A percentile compares a stretch with the other conserved stretches of the same genome.
phyloP scores from a whole-genome alignment of 2,797 vertebrate genomes.

The Paedocypris micromegethes region DNA sequence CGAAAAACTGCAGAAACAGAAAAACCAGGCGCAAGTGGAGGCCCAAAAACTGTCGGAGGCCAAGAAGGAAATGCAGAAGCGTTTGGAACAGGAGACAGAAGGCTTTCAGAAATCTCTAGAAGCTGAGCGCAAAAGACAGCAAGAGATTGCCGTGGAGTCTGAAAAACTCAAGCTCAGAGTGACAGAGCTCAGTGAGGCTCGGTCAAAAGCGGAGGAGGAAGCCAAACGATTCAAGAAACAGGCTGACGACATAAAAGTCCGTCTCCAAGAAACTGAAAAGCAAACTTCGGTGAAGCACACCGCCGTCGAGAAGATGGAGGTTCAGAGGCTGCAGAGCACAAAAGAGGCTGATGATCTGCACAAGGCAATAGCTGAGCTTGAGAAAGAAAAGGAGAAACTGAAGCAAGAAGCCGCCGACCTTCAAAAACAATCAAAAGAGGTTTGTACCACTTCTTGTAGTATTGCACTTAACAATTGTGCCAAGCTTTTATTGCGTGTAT shows the following conservation, averaged over 20 bases:
- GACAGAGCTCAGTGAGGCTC: slow-evolving; percentile 82
- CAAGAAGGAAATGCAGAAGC: slow-evolving; percentile 86
- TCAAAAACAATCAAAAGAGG: slow-evolving; percentile 90
- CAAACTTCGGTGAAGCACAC: slow-evolving; percentile 73
- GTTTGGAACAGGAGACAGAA: slow-evolving; percentile 79
- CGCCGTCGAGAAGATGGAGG: slow-evolving; percentile 80
- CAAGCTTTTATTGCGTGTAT: too few relatives aligned
- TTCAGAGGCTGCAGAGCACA: slow-evolving; percentile 82
- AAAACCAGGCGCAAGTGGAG: slow-evolving; percentile 83
- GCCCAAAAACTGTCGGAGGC: slow-evolving; percentile 85
- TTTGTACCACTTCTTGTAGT: slow-evolving; percentile 50
- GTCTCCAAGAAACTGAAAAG: slow-evolving; percentile 75
- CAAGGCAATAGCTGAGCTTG: slow-evolving; percentile 77
- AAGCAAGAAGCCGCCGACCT: slow-evolving; percentile 78
- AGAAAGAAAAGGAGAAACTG: slow-evolving; percentile 83
- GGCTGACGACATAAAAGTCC: slow-evolving; percentile 79
- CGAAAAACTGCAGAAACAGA: slow-evolving; percentile 86
- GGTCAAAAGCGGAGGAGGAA: slow-evolving; percentile 81
- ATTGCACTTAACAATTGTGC: neutral
- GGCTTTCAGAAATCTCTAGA: slow-evolving; percentile 88
- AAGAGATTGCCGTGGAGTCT: slow-evolving; percentile 78
- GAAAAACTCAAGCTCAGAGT: slow-evolving; percentile 82
- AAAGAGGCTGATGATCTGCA: slow-evolving; percentile 80
- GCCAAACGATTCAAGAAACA: slow-evolving; percentile 86
- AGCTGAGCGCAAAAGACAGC: slow-evolving; percentile 79